Evolutionary conservation across 2,888 invertebrate genomes (phyloP).

Genomic region (Dione juno): DNA sequence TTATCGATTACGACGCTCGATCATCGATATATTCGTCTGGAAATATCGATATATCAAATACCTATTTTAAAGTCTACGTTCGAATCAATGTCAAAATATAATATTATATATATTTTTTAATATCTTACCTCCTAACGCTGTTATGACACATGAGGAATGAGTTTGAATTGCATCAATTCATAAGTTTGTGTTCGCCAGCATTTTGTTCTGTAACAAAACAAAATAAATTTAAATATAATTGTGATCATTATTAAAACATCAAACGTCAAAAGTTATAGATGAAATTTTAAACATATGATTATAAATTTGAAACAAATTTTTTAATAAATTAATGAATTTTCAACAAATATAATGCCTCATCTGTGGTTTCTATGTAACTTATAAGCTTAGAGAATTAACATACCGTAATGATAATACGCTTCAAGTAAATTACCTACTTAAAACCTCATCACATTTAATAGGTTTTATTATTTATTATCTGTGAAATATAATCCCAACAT

Average conservation of each 20-base stretch:
- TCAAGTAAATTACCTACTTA: conserved; percentile 1
- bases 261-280: too few relatives aligned
- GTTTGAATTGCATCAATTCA: conserved; percentile 37
- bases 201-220: conserved; percentile 51
- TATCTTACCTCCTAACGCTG: conserved; percentile 52
- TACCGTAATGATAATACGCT: not conserved
- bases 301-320: too few relatives aligned
- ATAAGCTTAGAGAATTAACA: not conserved
- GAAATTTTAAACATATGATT: too few relatives aligned
- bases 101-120: conserved; percentile 1
- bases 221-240: not conserved
- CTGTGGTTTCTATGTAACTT: not conserved
- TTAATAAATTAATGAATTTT: not conserved
- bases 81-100: not conserved
- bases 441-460: conserved; percentile 5
- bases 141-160: conserved; percentile 49
- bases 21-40: conserved; percentile 76
- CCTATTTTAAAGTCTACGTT: not conserved
- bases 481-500: conserved; percentile 11
- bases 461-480: conserved; percentile 6
- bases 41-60: conserved; percentile 51
- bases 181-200: conserved; percentile 47
- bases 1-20: conserved; percentile 56
- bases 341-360: not conserved
- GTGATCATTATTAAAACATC: not conserved